Conservation (phyloP, 2,113 vertebrate genomes). For the Dipodomys spectabilis region DNA sequence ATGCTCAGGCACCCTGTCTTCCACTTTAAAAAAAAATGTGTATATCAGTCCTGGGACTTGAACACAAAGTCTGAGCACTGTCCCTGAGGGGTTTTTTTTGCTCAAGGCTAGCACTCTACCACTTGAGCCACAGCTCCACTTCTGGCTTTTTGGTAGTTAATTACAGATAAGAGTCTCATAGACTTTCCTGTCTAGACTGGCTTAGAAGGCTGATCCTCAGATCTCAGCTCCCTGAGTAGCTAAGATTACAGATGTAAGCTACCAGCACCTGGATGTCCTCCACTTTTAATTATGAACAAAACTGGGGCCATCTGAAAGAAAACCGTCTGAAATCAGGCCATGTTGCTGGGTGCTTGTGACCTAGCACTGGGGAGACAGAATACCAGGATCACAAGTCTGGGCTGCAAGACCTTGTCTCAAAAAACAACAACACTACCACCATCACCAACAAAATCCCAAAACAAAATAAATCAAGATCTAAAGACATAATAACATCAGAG, state of each 20-base stretch:
- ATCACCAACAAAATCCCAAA: background rate
- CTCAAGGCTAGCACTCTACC: too few relatives aligned
- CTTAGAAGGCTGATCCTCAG: too few relatives aligned
- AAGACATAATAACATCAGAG: background rate
- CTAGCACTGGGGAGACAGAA: too few relatives aligned
- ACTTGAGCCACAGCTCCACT: too few relatives aligned
- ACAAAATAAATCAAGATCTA: background rate
- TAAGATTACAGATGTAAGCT: too few relatives aligned
- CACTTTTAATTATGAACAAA: background rate
- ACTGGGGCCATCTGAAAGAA: background rate
- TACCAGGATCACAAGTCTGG: background rate
- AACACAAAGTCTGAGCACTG: background rate
- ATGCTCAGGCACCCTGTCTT: background rate
- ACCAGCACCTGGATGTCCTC: background rate
- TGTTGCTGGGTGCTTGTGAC: too few relatives aligned
- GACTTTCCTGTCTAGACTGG: too few relatives aligned
- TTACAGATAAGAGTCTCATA: too few relatives aligned
- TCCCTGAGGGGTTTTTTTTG: background rate
- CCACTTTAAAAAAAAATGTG: background rate
- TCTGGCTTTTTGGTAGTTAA: too few relatives aligned
- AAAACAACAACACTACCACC: background rate
- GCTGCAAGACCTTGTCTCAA: background rate
- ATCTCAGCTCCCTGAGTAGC: too few relatives aligned
- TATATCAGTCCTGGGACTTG: background rate
- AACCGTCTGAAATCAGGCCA: background rate